phyloP scores from a whole-genome alignment of 2,797 vertebrate species.

The Choloepus didactylus region DNA sequence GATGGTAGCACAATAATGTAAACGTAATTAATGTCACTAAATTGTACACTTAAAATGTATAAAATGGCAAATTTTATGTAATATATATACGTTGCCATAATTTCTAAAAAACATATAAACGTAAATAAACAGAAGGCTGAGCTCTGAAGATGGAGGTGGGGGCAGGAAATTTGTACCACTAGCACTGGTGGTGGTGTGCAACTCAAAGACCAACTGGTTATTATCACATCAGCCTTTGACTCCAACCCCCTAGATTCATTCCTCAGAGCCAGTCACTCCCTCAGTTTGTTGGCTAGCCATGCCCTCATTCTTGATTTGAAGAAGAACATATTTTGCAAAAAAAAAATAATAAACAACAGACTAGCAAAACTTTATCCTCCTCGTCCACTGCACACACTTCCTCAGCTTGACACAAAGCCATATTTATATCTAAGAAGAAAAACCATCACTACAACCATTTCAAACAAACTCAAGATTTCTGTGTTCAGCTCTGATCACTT shows the following conservation, averaged over 20 bases:
- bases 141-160: not conserved
- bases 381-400: not conserved
- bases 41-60: too few species aligned
- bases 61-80: too few species aligned
- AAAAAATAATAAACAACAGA: not conserved
- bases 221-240: not conserved
- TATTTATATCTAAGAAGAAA: conserved; percentile 12
- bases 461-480: conserved; percentile 44
- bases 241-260: not conserved
- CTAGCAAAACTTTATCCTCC: not conserved
- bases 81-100: too few species aligned
- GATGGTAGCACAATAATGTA: too few species aligned
- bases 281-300: not conserved
- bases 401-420: not conserved
- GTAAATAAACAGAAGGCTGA: not conserved
- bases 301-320: not conserved
- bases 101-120: too few species aligned
- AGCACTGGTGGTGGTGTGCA: too few species aligned
- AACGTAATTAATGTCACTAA: too few species aligned
- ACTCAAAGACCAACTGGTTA: not conserved
- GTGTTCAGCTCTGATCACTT: not conserved
- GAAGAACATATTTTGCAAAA: conserved; percentile 30
- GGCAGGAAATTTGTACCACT: not conserved
- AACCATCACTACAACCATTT: not conserved
- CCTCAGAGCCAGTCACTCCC: not conserved